These are phyloP conservation scores for Euphonia xanthogaster DNA, from an alignment of 2,797 vertebrate genomes.

Conservation along the genomic window DNA sequence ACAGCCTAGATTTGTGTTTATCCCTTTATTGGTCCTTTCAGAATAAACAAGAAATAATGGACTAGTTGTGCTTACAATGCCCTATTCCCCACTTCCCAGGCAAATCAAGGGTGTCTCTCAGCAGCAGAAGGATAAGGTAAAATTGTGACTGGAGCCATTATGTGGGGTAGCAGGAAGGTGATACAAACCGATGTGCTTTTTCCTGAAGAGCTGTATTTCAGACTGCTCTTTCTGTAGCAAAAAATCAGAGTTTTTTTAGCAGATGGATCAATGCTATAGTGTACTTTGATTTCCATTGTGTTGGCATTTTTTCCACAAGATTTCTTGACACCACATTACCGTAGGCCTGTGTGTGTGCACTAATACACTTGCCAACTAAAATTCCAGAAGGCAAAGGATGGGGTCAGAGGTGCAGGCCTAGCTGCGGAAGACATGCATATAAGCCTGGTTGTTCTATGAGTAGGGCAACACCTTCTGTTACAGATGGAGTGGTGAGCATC, in stretches of 20 bases:
- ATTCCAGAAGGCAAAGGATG: not conserved
- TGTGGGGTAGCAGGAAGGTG: not conserved
- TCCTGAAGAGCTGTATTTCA: not conserved
- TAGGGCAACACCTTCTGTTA: not conserved
- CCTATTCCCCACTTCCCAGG: slow-evolving; percentile 10
- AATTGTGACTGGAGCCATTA: not conserved
- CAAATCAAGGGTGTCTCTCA: slow-evolving; percentile 20
- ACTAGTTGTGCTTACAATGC: not conserved
- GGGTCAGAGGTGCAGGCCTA: not conserved
- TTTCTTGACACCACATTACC: not conserved
- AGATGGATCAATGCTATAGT: not conserved
- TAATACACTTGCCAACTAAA: not conserved
- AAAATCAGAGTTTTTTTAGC: not conserved
- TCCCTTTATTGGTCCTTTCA: slow-evolving; percentile 27
- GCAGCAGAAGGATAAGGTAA: not conserved
- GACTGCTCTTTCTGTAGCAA: not conserved
- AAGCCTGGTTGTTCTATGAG: fast-evolving
- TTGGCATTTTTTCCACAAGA: not conserved
- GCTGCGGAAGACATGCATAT: not conserved
- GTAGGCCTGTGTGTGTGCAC: not conserved
- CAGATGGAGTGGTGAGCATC: not conserved
- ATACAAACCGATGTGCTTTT: not conserved
- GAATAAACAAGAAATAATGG: slow-evolving; percentile 32
- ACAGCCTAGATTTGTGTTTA: slow-evolving; percentile 20
- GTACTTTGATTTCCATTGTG: not conserved